Evolutionary conservation across 2,113 vertebrate species (phyloP).

Genomic region (human (Homo sapiens)): GRCh38 chr5:165523501-165524000

Average conservation of each 20-base stretch:
- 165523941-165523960: background rate
- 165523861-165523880: background rate
- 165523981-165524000: background rate
- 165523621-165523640: slow-evolving; percentile 4
- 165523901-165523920: background rate
- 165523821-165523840: background rate
- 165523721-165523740: slow-evolving; percentile 31
- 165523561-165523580: background rate
- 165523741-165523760: slow-evolving; percentile 28
- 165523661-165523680: background rate
- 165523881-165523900: background rate
- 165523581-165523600: background rate
- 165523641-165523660: background rate
- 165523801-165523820: slow-evolving; percentile 27
- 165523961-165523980: background rate
- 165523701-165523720: background rate
- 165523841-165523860: background rate
- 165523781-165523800: background rate
- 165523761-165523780: slow-evolving; percentile 40
- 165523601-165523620: background rate
- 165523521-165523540: no score
- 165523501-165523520: no score
- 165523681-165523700: slow-evolving; percentile 41
- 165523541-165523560: background rate
- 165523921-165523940: background rate